Evolutionary conservation across 35 echinoderm and acorn worm species (phyloP), one percentile per base, ranked within the genome.

Genomic region (Amphiura filiformis): DNA sequence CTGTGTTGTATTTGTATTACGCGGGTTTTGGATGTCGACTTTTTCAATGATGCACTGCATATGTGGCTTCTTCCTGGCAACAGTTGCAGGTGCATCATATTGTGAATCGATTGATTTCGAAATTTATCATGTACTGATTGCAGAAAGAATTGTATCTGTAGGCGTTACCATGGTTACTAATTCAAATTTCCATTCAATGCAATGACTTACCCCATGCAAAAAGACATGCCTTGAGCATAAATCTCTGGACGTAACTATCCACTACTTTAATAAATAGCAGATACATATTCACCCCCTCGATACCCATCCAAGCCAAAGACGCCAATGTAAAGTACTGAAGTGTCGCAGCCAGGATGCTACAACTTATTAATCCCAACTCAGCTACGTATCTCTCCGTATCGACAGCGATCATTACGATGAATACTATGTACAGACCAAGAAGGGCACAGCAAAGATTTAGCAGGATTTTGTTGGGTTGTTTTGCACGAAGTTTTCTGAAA

Each of bases 221-320:
- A 28, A 94, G 65, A 2, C 83, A 75, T 13, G 92, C 87, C 70
- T 94, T 94, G 31, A 94, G 57, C 76, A 94, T 86, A 83, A 94
- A 94, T 42, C 81, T 80, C 0, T 57, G 47, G 30, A 94, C 65
- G 56, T 94, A 90, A 17, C 40, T 86, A 76, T 94, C 82, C 26
- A 94, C 92, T 12, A 94, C 84, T 42, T 44, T 37, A 18, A 94
- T 82, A 40, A 94, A 94, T 38, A 94, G 84, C 32, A 87, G 78
- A 39, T 94, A 94, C 92, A 94, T 90, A 77, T 94, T 94, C 78
- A 90, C 65, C 0, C 93, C 93, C 47, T 94, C 93, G 34, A 94
- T 88, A 38, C 84, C 81, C 93, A 94, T 94, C 93, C 93, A 94
- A 39, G 44, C 84, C 2, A 94, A 88, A 15, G 93, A 94, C 1